Percentiles rank a stretch among this genome's conserved stretches.
Conservation (phyloP, 2,888 invertebrate species). For the Agonopterix heracliana region DNA sequence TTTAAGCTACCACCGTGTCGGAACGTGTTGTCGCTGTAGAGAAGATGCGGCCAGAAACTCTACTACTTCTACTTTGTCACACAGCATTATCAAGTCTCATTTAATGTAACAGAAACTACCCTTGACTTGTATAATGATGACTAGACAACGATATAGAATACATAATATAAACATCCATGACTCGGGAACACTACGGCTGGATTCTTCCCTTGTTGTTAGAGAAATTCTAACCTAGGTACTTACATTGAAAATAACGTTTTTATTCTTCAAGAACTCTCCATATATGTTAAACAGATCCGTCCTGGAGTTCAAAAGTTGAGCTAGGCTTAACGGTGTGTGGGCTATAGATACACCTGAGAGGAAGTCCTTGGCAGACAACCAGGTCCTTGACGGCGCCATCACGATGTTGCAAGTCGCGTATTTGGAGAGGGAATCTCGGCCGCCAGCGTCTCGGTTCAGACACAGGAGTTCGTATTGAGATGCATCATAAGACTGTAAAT, state of each 20-base stretch:
- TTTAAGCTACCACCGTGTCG: too few relatives aligned
- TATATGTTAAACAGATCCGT: constrained; percentile 80
- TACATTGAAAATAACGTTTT: constrained; percentile 67
- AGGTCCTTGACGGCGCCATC: constrained; percentile 71
- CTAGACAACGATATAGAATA: too few relatives aligned
- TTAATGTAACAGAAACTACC: too few relatives aligned
- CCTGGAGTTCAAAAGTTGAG: constrained; percentile 69
- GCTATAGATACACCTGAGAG: constrained; percentile 78
- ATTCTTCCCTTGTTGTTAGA: too few relatives aligned
- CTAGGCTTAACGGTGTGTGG: constrained; percentile 77
- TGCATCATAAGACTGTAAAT: constrained; percentile 67
- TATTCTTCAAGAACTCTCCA: constrained; percentile 73
- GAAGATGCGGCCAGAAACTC: too few relatives aligned
- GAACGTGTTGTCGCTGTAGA: too few relatives aligned
- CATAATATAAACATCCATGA: too few relatives aligned
- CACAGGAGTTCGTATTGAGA: constrained; percentile 79
- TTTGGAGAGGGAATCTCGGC: constrained; percentile 67
- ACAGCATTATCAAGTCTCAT: too few relatives aligned
- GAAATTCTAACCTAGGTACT: constrained; percentile 26
- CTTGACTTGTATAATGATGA: too few relatives aligned
- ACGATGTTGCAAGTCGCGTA: constrained; percentile 78
- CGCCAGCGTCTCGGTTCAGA: constrained; percentile 68
- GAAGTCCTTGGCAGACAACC: constrained; percentile 65
- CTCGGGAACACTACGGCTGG: too few relatives aligned
- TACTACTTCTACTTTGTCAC: too few relatives aligned